Evolutionary conservation across 37 sponge, comb jelly and placozoan genomes (phyloP), one percentile per base, ranked within the genome.

Genomic region (Hexactinellida sp.): DNA sequence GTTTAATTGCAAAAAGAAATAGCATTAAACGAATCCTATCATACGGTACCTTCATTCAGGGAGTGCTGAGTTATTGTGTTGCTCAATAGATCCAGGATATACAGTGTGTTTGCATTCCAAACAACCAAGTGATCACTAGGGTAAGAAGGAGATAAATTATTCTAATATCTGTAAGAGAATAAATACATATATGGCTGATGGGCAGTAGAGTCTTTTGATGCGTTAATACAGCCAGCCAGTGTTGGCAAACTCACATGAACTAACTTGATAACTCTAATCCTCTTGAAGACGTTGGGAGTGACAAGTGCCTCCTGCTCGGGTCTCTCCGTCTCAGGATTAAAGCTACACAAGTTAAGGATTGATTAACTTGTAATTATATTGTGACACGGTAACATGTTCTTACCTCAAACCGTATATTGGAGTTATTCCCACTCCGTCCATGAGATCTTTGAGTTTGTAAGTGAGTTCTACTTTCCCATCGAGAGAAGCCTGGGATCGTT

Each of bases 261-360:
- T 63, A 63, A 63, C 76, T 63, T 63, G 76, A 63, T 63, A 63
- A 63, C 76, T 63, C 76, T 10, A 32, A 63, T 63, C 30, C 76
- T 63, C 30, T 63, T 63, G 76, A 63, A 63, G 30, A n/a, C 34
- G 30, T 63, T 63, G 21, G 76, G 76, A 23, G 13, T 63, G 5
- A 3, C 76, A 21, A 28, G 76, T 7, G 30, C 34, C 21, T 63
- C 76, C 30, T 25, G 32, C 13, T 63, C 76, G 13, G 21, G 28
- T 63, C 76, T n/a, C 76, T 63, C 76, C 34, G 76, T 21, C 5
- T 41, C 13, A 13, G 47, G 13, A 16, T 41, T 13, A 41, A 41
- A 41, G n/a, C n/a, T n/a, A n/a, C n/a, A n/a, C n/a, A n/a, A n/a
- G n/a, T n/a, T n/a, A n/a, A n/a, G n/a, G n/a, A n/a, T n/a, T n/a